Percentiles rank a stretch among this genome's conserved stretches.
Evolutionary conservation across 2,888 invertebrate species (phyloP).

Genomic region (Drosophila meridionalis): DNA sequence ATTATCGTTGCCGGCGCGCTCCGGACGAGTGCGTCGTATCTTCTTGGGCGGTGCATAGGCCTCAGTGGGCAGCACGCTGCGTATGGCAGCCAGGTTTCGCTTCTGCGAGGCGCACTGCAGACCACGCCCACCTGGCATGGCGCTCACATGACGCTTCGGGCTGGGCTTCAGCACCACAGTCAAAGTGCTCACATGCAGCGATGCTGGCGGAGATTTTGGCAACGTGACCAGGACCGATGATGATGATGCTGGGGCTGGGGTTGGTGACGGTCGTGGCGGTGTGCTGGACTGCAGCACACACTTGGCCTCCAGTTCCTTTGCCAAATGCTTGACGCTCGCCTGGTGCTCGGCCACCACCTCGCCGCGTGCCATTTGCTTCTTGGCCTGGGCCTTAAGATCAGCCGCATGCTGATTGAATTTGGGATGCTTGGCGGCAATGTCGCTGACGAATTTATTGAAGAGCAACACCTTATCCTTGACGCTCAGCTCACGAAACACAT

Average conservation of each 20-base stretch:
- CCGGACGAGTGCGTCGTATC: slow-evolving; percentile 79
- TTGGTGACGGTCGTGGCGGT: slow-evolving; percentile 16
- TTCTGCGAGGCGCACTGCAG: slow-evolving; percentile 49
- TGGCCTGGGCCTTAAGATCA: slow-evolving; percentile 60
- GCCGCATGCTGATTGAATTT: slow-evolving; percentile 72
- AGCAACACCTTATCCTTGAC: slow-evolving; percentile 82
- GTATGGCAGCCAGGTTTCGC: slow-evolving; percentile 65
- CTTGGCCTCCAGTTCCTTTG: slow-evolving; percentile 75
- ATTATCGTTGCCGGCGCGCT: slow-evolving; percentile 60
- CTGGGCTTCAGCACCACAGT: slow-evolving; percentile 77
- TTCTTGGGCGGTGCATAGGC: slow-evolving; percentile 82
- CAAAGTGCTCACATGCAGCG: slow-evolving; percentile 73
- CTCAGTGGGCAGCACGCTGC: slow-evolving; percentile 69
- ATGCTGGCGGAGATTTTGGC: slow-evolving; percentile 2
- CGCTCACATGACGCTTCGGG: slow-evolving; percentile 46
- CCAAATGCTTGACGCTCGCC: slow-evolving; percentile 71
- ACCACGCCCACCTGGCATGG: slow-evolving; percentile 20
- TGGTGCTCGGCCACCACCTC: slow-evolving; percentile 75
- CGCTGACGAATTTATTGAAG: slow-evolving; percentile 80
- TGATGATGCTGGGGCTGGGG: background rate
- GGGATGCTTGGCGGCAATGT: slow-evolving; percentile 76
- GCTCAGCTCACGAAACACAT: slow-evolving; percentile 78
- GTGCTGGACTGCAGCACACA: slow-evolving; percentile 41
- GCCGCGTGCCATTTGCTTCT: slow-evolving; percentile 64
- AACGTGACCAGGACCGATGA: background rate